Evolutionary conservation across 2,113 vertebrate species (phyloP), one percentile per base, ranked within the genome.

Genomic region (Urocolius indicus): DNA sequence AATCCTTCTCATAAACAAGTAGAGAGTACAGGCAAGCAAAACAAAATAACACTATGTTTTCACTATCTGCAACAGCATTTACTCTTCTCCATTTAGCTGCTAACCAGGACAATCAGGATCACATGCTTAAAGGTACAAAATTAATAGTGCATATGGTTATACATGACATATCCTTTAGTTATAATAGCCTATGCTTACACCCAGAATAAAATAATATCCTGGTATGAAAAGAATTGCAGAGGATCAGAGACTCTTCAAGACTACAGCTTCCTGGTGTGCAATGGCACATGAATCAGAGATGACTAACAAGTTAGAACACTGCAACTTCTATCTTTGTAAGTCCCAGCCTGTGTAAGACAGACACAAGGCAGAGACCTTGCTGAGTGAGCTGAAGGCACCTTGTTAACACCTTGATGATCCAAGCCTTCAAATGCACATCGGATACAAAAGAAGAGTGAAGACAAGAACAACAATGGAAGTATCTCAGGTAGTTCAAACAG

Each of bases 171-270:
- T 14, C 36, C 8, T 79, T 72, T 45, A 24, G 11, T 36, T 65
- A 3, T 11, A 87, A 54, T 0, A 0, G 16, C 15, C 43, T 45
- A 11, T 24, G 20, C 63, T 21, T 45, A 59, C 36, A 62, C 4
- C 15, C 54, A 19, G 16, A 62, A 69, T 41, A 76, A 76, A 94
- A 69, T 11, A 17, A 43, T 5, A 68, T 10, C 24, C 27, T 66
- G 16, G 24, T 85, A 36, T 0, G 2, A 43, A 66, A 85, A 41
- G 38, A 41, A 41, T 12, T 41, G 12, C 9, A 41, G 38, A 41
- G 38, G 38, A 41, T 41, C 38, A 67, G 57, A 54, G 41, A 22
- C 19, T 9, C n/a, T 4, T 73, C 55, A 81, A 75, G 76, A 52
- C 29, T 48, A 32, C 21, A 75, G 18, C 10, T 46, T 74, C 21